Conservation (phyloP, 2,888 invertebrate species). For the Xylophagus ater region DNA sequence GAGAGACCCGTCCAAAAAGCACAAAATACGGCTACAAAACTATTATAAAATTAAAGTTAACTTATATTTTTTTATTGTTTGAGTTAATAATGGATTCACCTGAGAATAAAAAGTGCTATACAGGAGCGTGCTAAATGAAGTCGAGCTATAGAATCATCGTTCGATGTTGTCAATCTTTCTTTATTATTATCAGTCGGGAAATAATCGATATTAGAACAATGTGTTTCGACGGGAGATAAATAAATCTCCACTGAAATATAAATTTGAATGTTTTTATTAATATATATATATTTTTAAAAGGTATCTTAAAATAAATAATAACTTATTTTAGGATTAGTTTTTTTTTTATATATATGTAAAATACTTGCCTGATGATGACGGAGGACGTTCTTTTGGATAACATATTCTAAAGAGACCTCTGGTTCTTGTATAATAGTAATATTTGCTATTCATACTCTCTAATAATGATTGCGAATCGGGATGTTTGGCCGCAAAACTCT, state of each 20-base stretch:
- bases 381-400: conserved; percentile 85
- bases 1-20: conserved; percentile 94
- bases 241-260: conserved; percentile 64
- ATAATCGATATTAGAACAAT: conserved; percentile 90
- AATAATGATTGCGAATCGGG: conserved; percentile 56
- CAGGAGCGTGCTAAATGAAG: conserved; percentile 81
- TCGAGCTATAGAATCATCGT: conserved; percentile 70
- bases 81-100: conserved; percentile 19
- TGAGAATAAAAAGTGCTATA: conserved; percentile 82
- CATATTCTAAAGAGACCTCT: conserved; percentile 89
- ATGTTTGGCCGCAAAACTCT: conserved; percentile 66
- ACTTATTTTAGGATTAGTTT: too few species aligned
- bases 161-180: conserved; percentile 28
- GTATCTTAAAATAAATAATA: neutral
- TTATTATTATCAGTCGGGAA: conserved; percentile 52
- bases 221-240: conserved; percentile 84
- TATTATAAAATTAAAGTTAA: conserved; percentile 28
- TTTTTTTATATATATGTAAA: too few species aligned
- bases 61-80: neutral
- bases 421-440: conserved; percentile 83
- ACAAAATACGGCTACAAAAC: conserved; percentile 81
- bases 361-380: conserved; percentile 52
- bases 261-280: too few species aligned
- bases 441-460: conserved; percentile 72
- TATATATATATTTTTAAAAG: neutral